These are phyloP conservation scores for Cantharis flavilabris DNA, from an alignment of 2,888 invertebrate genomes.

Conservation along the genomic window DNA sequence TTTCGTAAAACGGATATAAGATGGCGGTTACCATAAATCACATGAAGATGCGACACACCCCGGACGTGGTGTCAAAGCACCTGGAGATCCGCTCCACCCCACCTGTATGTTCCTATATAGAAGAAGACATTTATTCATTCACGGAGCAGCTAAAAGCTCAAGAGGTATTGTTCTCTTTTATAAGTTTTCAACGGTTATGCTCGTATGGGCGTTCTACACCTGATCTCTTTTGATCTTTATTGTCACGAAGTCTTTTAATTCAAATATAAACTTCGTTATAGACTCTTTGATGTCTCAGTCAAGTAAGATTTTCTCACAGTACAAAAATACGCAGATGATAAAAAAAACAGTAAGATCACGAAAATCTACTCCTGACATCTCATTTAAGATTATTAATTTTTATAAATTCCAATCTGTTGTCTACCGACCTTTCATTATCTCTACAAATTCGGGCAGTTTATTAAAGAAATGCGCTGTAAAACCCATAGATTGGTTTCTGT, in stretches of 20 bases:
- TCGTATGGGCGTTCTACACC: slow-evolving; percentile 47
- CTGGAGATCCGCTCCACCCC: slow-evolving; percentile 27
- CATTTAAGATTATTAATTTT: too few species aligned
- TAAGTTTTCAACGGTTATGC: slow-evolving; percentile 38
- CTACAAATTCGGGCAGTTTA: too few species aligned
- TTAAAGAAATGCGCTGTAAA: too few species aligned
- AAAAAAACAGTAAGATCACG: too few species aligned
- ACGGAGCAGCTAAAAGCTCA: slow-evolving; percentile 30
- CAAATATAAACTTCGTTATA: slow-evolving; percentile 40
- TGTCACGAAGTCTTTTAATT: slow-evolving; percentile 41
- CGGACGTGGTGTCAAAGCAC: slow-evolving; percentile 31
- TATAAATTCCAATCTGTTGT: too few species aligned
- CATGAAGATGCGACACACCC: slow-evolving; percentile 31
- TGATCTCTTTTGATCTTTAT: slow-evolving; percentile 46
- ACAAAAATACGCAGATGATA: background rate
- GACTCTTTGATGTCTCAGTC: slow-evolving; percentile 40
- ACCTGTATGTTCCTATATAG: slow-evolving; percentile 16
- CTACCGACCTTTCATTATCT: too few species aligned
- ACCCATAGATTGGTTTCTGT: too few species aligned
- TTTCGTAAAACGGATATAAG: slow-evolving; percentile 20
- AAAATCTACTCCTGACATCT: too few species aligned
- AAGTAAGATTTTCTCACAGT: slow-evolving; percentile 20
- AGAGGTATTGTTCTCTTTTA: slow-evolving; percentile 31
- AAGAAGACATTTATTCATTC: slow-evolving; percentile 31
- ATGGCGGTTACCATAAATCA: slow-evolving; percentile 27